Conservation (phyloP, 2,113 vertebrate species). For the human (Homo sapiens) region DNA sequence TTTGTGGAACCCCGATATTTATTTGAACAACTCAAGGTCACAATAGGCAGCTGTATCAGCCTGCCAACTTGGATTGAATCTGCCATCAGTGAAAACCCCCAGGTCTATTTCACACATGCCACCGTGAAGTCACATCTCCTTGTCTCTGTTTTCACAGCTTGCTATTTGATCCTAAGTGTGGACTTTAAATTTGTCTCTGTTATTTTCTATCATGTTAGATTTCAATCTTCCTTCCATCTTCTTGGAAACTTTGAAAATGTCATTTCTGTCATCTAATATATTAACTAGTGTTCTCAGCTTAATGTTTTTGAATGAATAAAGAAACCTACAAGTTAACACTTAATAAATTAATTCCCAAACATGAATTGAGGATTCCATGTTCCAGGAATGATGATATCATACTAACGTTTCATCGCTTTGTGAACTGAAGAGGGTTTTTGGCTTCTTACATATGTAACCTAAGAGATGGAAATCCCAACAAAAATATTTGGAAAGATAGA, state of each 20-base stretch:
- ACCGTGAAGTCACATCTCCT: neutral
- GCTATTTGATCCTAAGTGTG: neutral
- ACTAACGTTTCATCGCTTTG: neutral
- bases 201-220: constrained; percentile 25
- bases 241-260: neutral
- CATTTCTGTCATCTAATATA: neutral
- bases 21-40: neutral
- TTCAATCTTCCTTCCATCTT: constrained; percentile 28
- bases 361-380: neutral
- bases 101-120: neutral
- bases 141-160: constrained; percentile 28
- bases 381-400: neutral
- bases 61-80: constrained; percentile 6
- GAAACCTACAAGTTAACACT: neutral
- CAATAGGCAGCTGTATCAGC: neutral
- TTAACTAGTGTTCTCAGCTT: neutral
- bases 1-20: neutral
- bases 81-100: neutral
- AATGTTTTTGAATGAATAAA: constrained; percentile 14
- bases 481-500: neutral
- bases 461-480: neutral
- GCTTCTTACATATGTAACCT: neutral
- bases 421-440: neutral
- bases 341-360: neutral
- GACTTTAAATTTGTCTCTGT: neutral